Base-by-base conservation (phyloP, 2,888 invertebrate species). In the Gnatocerus cornutus region DNA sequence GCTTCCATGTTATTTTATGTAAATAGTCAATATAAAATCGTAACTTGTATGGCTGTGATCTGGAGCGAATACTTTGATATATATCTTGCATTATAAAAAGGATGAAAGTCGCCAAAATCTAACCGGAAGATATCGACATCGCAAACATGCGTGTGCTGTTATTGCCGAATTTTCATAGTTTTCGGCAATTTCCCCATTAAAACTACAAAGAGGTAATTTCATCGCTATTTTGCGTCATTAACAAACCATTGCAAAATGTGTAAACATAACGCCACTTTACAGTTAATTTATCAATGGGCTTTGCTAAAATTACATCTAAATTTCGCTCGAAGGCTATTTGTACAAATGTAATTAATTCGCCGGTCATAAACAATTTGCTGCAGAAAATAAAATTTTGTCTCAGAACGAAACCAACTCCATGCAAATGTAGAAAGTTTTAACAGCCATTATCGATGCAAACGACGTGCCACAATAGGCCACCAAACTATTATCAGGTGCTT, bases 1-100 rank as follows among this genome's bases (percentile, higher is more conserved):
- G 59, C 59, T 46, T 37, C 29, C 14, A 33, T 59, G 45, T 59
- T 59, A 59, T 59, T 59, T 59, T 59, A 59, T 59, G 59, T 59
- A 59, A 46, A 59, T 48, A 59, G 45, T 59, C 59, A 48, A 59
- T 59, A 46, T 59, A 56, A 56, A 56, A 56, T 56, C 56, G 56
- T 56, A 56, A 56, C 56, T 56, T 56, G 27, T 27, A 14, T 27
- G 41, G 46, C 59, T 48, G 59, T 37, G 45, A 48, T 37, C 59
- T 59, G 59, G 45, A 45, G 8, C 59, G 59, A 46, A 59, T 37
- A 59, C 37, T 45, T 59, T 59, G 59, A 46, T 33, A 59, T 59
- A 59, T 56, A 56, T 56, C 56, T 43, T 41, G 56, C 14, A 43
- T 56, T 56, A 56, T 56, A 56, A 16, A 7, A 8, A n/a, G 43